phyloP scores from a whole-genome alignment of 2,113 vertebrate genomes.

The Chrysemys picta region DNA sequence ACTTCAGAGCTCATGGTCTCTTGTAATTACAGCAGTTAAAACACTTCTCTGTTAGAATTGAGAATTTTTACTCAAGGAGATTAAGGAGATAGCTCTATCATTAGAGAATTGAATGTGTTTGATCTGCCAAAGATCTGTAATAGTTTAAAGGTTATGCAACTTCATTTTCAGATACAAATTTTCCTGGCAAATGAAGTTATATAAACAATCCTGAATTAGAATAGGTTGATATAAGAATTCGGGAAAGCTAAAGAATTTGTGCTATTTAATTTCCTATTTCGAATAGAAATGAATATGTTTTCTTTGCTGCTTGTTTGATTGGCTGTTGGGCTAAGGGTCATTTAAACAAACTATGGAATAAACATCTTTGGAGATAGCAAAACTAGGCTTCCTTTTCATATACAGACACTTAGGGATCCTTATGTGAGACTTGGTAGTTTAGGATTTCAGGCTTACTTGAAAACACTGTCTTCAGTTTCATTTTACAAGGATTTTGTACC shows the following conservation, averaged over 20 bases:
- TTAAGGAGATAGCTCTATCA: neutral
- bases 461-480: neutral
- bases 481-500: neutral
- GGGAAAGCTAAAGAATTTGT: neutral
- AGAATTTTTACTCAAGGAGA: neutral
- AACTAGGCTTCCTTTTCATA: neutral
- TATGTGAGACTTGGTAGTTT: neutral
- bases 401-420: neutral
- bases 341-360: neutral
- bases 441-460: neutral
- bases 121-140: accelerated
- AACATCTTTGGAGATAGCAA: neutral
- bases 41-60: neutral
- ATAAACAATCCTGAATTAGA: neutral
- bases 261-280: neutral
- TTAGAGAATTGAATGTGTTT: neutral
- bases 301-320: neutral
- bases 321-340: neutral
- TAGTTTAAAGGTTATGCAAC: neutral
- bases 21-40: neutral
- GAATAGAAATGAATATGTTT: neutral
- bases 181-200: neutral
- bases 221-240: neutral
- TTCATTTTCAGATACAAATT: neutral
- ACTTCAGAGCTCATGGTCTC: neutral